These are phyloP conservation scores for Piliocolobus tephrosceles DNA, from an alignment of 2,113 vertebrate species.

Conservation along the genomic window DNA sequence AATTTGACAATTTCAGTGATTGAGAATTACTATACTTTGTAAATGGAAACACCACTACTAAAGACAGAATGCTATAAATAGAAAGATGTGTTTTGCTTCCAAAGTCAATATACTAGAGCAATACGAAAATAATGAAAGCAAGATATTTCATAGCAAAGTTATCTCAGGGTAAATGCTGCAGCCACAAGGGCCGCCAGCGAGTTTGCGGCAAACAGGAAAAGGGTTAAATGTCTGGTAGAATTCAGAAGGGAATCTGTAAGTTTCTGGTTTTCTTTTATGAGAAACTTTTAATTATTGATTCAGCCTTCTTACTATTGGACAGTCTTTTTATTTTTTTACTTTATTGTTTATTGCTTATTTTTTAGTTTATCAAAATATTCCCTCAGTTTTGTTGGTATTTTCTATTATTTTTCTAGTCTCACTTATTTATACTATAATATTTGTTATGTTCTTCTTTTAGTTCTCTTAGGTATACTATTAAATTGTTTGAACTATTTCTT, in stretches of 20 bases:
- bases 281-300: not conserved
- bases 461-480: not conserved
- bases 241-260: not conserved
- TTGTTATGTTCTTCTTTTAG: not conserved
- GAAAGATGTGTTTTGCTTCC: too few species aligned
- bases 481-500: not conserved
- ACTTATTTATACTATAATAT: not conserved
- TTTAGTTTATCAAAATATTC: not conserved
- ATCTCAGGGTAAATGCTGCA: too few species aligned
- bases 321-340: not conserved
- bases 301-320: not conserved
- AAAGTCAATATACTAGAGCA: too few species aligned
- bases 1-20: too few species aligned
- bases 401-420: not conserved
- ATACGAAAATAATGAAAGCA: too few species aligned
- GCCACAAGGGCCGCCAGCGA: too few species aligned
- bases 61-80: too few species aligned
- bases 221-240: not conserved
- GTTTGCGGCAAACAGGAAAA: too few species aligned
- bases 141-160: too few species aligned
- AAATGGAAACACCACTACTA: too few species aligned
- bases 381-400: not conserved
- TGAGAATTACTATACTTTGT: too few species aligned
- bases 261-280: not conserved
- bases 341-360: not conserved